Percentiles rank a stretch among this genome's conserved stretches.
These are phyloP conservation scores for Drosophila mulleri DNA, from an alignment of 2,888 invertebrate genomes.

Conservation along the genomic window DNA sequence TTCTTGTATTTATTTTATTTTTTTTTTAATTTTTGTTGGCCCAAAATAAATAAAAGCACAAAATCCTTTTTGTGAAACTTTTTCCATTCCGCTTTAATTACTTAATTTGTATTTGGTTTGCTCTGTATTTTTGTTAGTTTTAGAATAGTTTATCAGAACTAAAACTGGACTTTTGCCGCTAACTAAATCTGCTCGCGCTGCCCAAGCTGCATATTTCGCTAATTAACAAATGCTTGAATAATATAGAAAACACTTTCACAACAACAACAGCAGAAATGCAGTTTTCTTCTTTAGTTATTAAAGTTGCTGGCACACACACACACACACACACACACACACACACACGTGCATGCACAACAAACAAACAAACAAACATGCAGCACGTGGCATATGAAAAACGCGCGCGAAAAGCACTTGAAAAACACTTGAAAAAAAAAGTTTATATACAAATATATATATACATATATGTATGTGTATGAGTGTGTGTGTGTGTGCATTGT, in stretches of 20 bases:
- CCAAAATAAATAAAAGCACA: slow-evolving; percentile 5
- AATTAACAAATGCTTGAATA: slow-evolving; percentile 5
- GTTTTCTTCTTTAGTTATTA: slow-evolving; percentile 5
- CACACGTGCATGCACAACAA: slow-evolving; percentile 16
- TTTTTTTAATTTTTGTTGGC: background rate
- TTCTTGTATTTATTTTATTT: background rate
- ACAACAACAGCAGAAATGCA: background rate
- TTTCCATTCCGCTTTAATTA: slow-evolving; percentile 6
- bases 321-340: slow-evolving; percentile 12
- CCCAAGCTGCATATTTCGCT: background rate
- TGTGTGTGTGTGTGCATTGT: too few relatives aligned
- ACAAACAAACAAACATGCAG: slow-evolving; percentile 39
- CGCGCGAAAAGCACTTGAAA: slow-evolving; percentile 53
- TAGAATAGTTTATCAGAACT: background rate
- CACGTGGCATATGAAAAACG: slow-evolving; percentile 54
- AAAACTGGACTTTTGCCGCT: background rate
- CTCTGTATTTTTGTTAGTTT: background rate
- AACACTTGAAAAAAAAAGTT: slow-evolving; percentile 48
- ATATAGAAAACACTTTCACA: slow-evolving; percentile 31
- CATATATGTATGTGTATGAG: background rate
- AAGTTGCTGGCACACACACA: slow-evolving; percentile 23
- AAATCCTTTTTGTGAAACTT: slow-evolving; percentile 15
- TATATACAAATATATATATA: background rate
- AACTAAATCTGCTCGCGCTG: background rate
- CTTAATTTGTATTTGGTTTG: slow-evolving; percentile 7